Evolutionary conservation across 23 tunicate genomes (phyloP).

Genomic region (Phallusia fumigata): DNA sequence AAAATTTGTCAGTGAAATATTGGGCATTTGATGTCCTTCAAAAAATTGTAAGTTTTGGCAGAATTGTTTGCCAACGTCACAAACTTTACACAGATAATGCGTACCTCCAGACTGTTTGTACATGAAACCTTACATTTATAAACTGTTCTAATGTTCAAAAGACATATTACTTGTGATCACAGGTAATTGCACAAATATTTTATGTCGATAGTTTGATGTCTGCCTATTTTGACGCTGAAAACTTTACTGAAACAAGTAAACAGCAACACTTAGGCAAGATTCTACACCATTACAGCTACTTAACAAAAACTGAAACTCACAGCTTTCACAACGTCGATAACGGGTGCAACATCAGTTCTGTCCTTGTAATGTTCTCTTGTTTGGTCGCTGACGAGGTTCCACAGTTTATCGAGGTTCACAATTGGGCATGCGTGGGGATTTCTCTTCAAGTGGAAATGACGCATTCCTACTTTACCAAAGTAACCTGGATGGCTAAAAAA

Average conservation of each 20-base stretch:
- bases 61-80: neutral
- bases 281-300: neutral
- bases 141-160: neutral
- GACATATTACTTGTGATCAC: neutral
- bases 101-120: no score
- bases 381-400: conserved; percentile 91
- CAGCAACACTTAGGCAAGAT: conserved; percentile 35
- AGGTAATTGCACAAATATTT: neutral
- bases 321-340: conserved; percentile 73
- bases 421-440: conserved; percentile 76
- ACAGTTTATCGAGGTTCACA: conserved; percentile 87
- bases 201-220: conserved; percentile 31
- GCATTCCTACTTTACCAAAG: conserved; percentile 99
- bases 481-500: conserved; percentile 97
- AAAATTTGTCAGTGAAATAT: no score
- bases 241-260: conserved; percentile 7
- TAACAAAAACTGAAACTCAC: conserved; percentile 30
- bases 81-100: no score
- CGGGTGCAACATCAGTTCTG: conserved; percentile 83
- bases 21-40: no score
- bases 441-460: conserved; percentile 82
- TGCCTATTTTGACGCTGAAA: conserved; percentile 46
- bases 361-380: conserved; percentile 56
- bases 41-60: no score
- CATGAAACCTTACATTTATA: no score